Evolutionary conservation across 2,888 invertebrate species (phyloP).

Genomic region (Eupithecia dodoneata): DNA sequence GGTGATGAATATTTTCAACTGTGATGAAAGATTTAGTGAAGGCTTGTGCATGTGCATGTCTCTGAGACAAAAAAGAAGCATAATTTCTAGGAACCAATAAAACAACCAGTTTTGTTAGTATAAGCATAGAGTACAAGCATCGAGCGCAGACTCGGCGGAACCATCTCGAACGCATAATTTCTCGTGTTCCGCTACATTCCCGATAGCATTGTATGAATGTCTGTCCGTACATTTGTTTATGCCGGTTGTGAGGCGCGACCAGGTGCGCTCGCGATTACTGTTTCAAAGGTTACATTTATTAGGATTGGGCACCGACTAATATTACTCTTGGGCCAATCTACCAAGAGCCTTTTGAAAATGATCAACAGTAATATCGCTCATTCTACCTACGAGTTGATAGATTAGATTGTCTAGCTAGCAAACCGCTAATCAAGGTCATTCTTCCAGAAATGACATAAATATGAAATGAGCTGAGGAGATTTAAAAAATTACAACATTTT

Average conservation of each 20-base stretch:
- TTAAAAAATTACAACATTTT: not conserved
- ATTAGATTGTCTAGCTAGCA: not conserved
- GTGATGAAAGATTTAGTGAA: not conserved
- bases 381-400: not conserved
- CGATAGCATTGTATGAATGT: slow-evolving; percentile 13
- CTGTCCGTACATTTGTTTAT: not conserved
- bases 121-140: not conserved
- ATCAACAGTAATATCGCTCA: not conserved
- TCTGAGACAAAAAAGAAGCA: not conserved
- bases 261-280: slow-evolving; percentile 11
- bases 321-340: not conserved
- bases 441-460: not conserved
- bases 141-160: not conserved
- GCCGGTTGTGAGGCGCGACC: not conserved
- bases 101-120: not conserved
- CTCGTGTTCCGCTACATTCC: slow-evolving; percentile 12
- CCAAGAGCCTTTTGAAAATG: not conserved
- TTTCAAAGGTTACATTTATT: slow-evolving; percentile 3
- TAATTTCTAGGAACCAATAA: not conserved
- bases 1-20: not conserved
- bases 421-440: not conserved
- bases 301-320: not conserved
- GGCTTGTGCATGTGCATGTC: not conserved
- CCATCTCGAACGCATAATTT: slow-evolving; percentile 8
- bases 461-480: too few species aligned